Conservation (phyloP, 2,888 invertebrate species). For the Luperina nickerlii region DNA sequence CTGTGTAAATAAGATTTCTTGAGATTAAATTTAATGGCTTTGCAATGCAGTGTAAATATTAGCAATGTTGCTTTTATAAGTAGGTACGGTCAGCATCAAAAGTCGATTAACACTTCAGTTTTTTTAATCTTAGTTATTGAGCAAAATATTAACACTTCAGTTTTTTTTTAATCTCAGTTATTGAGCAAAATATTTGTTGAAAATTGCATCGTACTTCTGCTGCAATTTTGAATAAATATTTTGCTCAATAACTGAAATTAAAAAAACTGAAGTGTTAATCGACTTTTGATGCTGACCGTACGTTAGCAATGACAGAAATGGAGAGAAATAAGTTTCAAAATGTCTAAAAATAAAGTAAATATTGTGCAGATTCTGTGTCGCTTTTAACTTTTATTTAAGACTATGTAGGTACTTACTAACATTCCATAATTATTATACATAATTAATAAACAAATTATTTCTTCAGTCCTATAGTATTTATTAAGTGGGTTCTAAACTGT, state of each 20-base stretch:
- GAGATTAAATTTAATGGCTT: slow-evolving; percentile 10
- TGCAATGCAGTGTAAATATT: slow-evolving; percentile 31
- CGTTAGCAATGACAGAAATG: background rate
- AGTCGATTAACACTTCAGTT: too few relatives aligned
- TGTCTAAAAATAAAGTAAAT: background rate
- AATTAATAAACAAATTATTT: slow-evolving; percentile 4
- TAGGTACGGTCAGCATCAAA: too few relatives aligned
- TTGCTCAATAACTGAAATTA: too few relatives aligned
- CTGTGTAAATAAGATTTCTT: slow-evolving; percentile 33
- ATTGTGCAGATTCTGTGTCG: background rate
- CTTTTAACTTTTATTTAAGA: background rate
- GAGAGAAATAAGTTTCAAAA: background rate
- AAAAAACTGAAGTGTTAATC: too few relatives aligned
- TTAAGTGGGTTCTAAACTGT: slow-evolving; percentile 20
- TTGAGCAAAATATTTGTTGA: too few relatives aligned
- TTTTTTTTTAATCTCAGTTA: too few relatives aligned
- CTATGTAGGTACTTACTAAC: background rate
- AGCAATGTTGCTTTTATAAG: slow-evolving; percentile 25
- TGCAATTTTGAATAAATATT: too few relatives aligned
- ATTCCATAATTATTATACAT: background rate
- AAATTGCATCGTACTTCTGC: too few relatives aligned
- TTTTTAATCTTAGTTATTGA: too few relatives aligned
- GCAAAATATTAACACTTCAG: too few relatives aligned
- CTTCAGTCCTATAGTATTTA: slow-evolving; percentile 16
- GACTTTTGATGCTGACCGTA: too few relatives aligned